These are phyloP conservation scores for Pardosa pseudoannulata DNA, from an alignment of 2,888 invertebrate species.

Conservation along the genomic window DNA sequence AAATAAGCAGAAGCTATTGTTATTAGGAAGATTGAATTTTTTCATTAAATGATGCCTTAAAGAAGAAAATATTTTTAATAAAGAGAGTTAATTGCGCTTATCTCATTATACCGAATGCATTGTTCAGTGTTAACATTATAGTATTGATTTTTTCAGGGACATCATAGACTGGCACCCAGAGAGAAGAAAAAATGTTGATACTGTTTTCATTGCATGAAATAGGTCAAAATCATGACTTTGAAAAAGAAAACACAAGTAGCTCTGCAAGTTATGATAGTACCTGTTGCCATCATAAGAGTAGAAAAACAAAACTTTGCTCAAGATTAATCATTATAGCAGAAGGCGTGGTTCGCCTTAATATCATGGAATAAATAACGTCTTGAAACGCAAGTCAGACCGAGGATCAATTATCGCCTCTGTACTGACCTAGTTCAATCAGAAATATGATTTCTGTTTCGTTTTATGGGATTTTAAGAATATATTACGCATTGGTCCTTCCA, in stretches of 20 bases:
- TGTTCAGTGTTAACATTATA: background rate
- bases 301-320: slow-evolving; percentile 32
- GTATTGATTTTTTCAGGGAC: slow-evolving; percentile 19
- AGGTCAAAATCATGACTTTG: slow-evolving; percentile 72
- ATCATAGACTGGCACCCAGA: slow-evolving; percentile 33
- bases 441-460: slow-evolving; percentile 27
- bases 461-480: background rate
- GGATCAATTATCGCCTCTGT: slow-evolving; percentile 67
- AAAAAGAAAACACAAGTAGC: slow-evolving; percentile 53
- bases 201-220: slow-evolving; percentile 53
- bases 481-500: too few species aligned
- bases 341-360: slow-evolving; percentile 66
- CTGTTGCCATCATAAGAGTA: slow-evolving; percentile 29
- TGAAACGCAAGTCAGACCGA: slow-evolving; percentile 10
- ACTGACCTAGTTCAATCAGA: slow-evolving; percentile 53
- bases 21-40: too few species aligned
- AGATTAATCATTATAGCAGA: slow-evolving; percentile 56
- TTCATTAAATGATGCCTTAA: too few species aligned
- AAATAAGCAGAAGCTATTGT: too few species aligned
- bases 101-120: background rate
- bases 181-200: slow-evolving; percentile 42
- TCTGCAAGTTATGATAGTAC: slow-evolving; percentile 33
- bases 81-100: background rate
- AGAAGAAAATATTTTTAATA: too few species aligned
- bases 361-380: slow-evolving; percentile 52